Evolutionary conservation across 2,888 invertebrate genomes (phyloP).

Genomic region (Zelleria hepariella): DNA sequence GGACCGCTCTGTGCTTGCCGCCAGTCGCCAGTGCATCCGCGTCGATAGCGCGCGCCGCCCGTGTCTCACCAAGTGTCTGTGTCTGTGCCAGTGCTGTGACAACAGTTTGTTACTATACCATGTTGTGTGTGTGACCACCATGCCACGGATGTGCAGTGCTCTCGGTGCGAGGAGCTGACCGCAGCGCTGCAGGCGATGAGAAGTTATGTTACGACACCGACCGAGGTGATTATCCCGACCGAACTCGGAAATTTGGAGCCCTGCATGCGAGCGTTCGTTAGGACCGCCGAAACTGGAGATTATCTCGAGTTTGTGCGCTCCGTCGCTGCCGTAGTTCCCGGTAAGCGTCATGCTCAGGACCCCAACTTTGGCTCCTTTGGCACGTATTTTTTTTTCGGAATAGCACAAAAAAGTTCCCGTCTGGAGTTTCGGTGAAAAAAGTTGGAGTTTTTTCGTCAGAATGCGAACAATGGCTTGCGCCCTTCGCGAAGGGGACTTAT

Average conservation of each 20-base stretch:
- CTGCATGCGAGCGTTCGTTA: conserved; percentile 35
- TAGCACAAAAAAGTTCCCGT: conserved; percentile 13
- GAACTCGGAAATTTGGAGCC: conserved; percentile 25
- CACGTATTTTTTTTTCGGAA: conserved; percentile 8
- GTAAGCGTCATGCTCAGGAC: neutral
- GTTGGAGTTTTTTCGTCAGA: conserved; percentile 31
- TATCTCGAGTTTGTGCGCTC: conserved; percentile 7
- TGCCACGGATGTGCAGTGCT: conserved; percentile 53
- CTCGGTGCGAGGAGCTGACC: conserved; percentile 49
- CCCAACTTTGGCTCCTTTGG: neutral
- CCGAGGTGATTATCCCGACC: conserved; percentile 66
- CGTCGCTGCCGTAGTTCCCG: neutral
- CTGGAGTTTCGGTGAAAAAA: conserved; percentile 24
- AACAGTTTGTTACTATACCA: conserved; percentile 14
- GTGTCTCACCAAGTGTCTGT: conserved; percentile 16
- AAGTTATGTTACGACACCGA: conserved; percentile 67
- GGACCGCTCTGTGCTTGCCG: conserved; percentile 57
- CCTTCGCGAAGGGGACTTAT: conserved; percentile 39
- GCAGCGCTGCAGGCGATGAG: conserved; percentile 49
- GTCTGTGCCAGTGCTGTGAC: conserved; percentile 29
- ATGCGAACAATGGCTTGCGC: conserved; percentile 51
- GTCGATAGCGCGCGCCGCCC: conserved; percentile 55
- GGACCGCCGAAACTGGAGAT: conserved; percentile 31
- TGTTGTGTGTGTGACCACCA: conserved; percentile 25
- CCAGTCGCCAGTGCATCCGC: conserved; percentile 68